Evolutionary conservation across 2,888 invertebrate species (phyloP), one percentile per base, ranked within the genome.

Genomic region (Hypolimnas misippus): DNA sequence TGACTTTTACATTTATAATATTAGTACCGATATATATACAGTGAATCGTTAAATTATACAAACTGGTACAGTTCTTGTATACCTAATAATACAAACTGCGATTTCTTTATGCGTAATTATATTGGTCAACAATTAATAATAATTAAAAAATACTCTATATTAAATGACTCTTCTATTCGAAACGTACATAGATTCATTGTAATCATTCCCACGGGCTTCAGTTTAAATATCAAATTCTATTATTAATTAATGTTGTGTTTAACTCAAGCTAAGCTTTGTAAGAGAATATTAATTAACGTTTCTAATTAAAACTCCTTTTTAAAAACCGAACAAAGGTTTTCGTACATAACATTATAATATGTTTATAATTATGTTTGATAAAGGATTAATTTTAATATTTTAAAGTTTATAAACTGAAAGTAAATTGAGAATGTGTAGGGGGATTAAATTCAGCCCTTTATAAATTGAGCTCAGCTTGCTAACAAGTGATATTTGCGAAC

Each of bases 231-330:
- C 16, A 40, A 44, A 52, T 53, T 44, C 19, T 14, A 19, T 53
- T 44, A 25, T 59, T 44, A 53, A 52, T 59, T 33, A 44, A 42
- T 29, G 7, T 25, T 21, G 12, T 58, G 33, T 42, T 35, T 33
- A 16, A 44, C 33, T 44, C 14, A 14, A 14, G 33, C 12, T 25
- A n/a, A 35, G 21, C 42, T 58, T 52, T 33, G 58, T 44, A 33
- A 50, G 14, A 51, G 49, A 49, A 54, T 63, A 63, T 51, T 59
- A 63, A 55, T 63, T 59, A 58, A 50, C 42, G 40, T 31, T 29
- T 40, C 7, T 31, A 25, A 50, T 50, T 21, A 53, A 44, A 44
- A 1, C 17, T 46, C 1, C 5, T 46, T 46, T 21, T 12, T 12
- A 46, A 46, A 19, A 10, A 44, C 19, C 10, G 12, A 42, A 42